Base-by-base conservation (phyloP, 2,888 invertebrate genomes). In the Apamea anceps region DNA sequence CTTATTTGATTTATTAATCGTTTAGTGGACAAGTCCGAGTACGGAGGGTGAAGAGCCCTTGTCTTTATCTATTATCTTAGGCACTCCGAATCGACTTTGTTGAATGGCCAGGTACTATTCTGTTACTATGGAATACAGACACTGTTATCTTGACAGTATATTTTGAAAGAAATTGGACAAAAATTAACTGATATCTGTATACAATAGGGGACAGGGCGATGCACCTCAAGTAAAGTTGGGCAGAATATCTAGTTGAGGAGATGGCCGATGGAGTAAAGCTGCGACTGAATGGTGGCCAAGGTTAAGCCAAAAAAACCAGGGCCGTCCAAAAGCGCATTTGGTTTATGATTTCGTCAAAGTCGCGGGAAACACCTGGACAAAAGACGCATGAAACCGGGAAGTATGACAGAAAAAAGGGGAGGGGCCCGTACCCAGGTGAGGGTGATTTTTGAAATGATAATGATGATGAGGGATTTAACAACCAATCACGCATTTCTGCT, bases 1-100 rank as follows among this genome's bases (percentile, higher is more conserved):
- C 68, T 87, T 84, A 87, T 84, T 87, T 63, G 75, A 85, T 85
- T 87, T 87, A 87, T 87, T 85, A 85, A 85, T 80, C 80, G 75
- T 85, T 84, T 85, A 85, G 77, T 70, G 77, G 81, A 80, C 70
- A 77, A 72, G 62, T 68, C 72, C 28, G 63, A 60, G 18, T 32
- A 28, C 25, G 21, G 75, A 87, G 77, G 75, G 87, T 54, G 48
- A 13, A 84, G 65, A 25, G 75, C 72, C 54, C 80, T 85, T 85
- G 74, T 80, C 87, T 84, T 67, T 54, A 80, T 77, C 80, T 51
- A 68, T 77, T 80, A 80, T 63, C 77, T 72, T 42, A 51, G 65
- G 45, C 45, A 66, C 71, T 87, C n/a, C 57, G 68, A 57, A 79
- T 45, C 10, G 42, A 63, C 13, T 87, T 25, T 28, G 42, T 72